These are phyloP conservation scores for Xylocampa areola DNA, from an alignment of 2,888 invertebrate genomes.

Conservation along the genomic window DNA sequence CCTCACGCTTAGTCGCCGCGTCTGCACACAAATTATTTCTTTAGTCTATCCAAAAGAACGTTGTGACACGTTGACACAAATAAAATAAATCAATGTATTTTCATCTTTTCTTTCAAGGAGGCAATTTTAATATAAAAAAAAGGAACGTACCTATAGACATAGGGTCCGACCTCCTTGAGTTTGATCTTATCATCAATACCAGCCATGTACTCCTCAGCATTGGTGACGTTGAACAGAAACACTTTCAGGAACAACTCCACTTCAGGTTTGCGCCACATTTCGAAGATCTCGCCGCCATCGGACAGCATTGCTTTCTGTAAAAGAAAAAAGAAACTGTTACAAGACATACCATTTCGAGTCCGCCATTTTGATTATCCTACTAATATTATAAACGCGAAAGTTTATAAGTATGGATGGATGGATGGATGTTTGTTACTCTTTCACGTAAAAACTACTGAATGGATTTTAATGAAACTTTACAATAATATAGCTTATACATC, in stretches of 20 bases:
- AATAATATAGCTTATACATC: too few relatives aligned
- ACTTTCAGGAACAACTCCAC: constrained; percentile 94
- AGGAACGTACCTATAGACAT: constrained; percentile 94
- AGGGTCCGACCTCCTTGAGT: constrained; percentile 95
- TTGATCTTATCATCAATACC: constrained; percentile 92
- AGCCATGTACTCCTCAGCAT: constrained; percentile 93
- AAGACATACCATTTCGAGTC: too few relatives aligned
- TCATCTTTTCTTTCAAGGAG: too few relatives aligned
- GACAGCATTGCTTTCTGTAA: constrained; percentile 93
- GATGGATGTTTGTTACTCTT: neutral
- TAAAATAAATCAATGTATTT: too few relatives aligned
- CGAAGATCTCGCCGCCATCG: constrained; percentile 95
- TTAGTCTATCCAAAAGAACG: too few relatives aligned
- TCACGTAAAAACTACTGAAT: too few relatives aligned
- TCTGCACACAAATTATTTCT: too few relatives aligned
- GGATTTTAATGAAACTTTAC: too few relatives aligned
- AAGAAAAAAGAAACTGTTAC: constrained; percentile 41
- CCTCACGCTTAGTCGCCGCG: too few relatives aligned
- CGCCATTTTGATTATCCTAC: too few relatives aligned
- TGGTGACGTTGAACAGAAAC: constrained; percentile 95
- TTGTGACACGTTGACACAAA: too few relatives aligned
- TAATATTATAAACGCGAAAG: too few relatives aligned
- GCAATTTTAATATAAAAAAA: constrained; percentile 43
- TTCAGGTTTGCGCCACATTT: constrained; percentile 94
- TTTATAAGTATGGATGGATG: neutral